phyloP scores from a whole-genome alignment of 2,113 vertebrate species.

The Pontoporia blainvillei region DNA sequence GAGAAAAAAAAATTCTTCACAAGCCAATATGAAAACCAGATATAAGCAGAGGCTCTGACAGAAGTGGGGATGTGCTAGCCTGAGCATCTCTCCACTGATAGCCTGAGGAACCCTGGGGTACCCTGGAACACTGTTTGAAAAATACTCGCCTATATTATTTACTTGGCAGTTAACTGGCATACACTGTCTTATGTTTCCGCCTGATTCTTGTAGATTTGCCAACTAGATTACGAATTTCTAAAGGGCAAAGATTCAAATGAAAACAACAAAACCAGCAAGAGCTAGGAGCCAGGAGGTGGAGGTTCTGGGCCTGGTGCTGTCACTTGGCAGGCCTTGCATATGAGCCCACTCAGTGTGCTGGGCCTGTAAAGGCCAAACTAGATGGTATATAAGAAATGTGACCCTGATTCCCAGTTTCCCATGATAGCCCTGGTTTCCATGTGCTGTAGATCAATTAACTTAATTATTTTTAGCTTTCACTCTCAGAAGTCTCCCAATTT shows the following conservation, averaged over 20 bases:
- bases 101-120: not conserved
- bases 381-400: not conserved
- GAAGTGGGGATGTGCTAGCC: not conserved
- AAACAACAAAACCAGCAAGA: not conserved
- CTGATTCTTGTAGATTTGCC: not conserved
- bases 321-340: not conserved
- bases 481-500: not conserved
- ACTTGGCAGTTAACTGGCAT: not conserved
- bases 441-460: not conserved
- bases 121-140: not conserved
- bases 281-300: not conserved
- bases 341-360: not conserved
- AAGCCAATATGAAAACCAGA: not conserved
- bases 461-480: not conserved
- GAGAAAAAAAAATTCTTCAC: not conserved
- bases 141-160: not conserved
- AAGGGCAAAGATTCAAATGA: not conserved
- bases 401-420: not conserved
- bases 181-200: not conserved
- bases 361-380: not conserved
- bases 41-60: not conserved
- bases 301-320: not conserved
- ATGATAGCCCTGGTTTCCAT: not conserved
- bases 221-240: not conserved
- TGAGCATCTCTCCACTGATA: not conserved